Evolutionary conservation across 2,888 invertebrate genomes (phyloP).

Genomic region (Fabriciana adippe): DNA sequence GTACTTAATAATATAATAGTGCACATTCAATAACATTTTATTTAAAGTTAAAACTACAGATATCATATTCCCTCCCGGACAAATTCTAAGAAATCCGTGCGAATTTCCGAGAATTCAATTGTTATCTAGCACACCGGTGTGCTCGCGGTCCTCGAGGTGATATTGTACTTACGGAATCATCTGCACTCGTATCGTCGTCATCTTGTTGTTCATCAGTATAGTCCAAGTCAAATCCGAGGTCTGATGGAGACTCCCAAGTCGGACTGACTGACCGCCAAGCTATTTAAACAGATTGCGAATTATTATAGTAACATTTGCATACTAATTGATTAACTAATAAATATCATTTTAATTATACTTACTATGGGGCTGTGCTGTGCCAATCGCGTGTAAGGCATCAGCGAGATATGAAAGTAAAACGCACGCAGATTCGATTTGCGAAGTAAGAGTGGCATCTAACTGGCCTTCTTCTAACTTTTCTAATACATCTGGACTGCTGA

Average conservation of each 20-base stretch:
- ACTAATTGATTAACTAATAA: neutral
- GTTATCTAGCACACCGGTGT: too few species aligned
- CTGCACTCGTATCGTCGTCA: conserved; percentile 95
- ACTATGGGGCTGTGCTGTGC: conserved; percentile 67
- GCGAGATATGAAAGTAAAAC: conserved; percentile 92
- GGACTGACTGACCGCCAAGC: conserved; percentile 78
- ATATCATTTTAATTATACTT: conserved; percentile 43
- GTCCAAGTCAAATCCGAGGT: conserved; percentile 89
- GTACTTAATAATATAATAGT: too few species aligned
- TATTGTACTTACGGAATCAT: conserved; percentile 87
- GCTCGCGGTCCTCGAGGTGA: too few species aligned
- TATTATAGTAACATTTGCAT: neutral
- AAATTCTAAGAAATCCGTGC: too few species aligned
- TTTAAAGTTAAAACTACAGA: too few species aligned
- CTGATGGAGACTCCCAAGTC: conserved; percentile 91
- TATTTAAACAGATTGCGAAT: conserved; percentile 52
- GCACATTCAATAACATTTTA: too few species aligned
- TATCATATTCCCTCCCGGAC: too few species aligned
- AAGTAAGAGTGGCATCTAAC: conserved; percentile 70
- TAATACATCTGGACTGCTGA: conserved; percentile 67
- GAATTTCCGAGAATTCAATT: too few species aligned
- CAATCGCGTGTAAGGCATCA: conserved; percentile 83
- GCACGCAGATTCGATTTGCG: conserved; percentile 88
- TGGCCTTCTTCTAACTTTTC: conserved; percentile 75
- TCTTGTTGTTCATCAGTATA: conserved; percentile 94